phyloP scores from a whole-genome alignment of 2,888 invertebrate species.

The Catocala sponsa region DNA sequence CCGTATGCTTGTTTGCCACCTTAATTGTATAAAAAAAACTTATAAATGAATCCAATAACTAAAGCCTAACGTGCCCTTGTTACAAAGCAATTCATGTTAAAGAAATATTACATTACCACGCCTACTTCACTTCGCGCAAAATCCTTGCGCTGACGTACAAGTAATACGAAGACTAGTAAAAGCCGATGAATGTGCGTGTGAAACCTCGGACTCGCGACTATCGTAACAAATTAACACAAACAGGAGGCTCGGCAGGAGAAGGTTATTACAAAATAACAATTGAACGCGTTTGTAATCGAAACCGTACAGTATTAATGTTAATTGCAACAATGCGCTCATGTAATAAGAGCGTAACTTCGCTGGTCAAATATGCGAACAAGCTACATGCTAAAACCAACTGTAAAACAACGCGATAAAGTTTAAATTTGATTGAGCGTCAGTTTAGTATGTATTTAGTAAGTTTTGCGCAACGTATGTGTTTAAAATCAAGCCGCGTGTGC shows the following conservation, averaged over 20 bases:
- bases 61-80: no score
- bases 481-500: slow-evolving; percentile 54
- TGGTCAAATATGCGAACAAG: slow-evolving; percentile 29
- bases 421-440: background rate
- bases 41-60: no score
- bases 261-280: slow-evolving; percentile 70
- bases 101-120: background rate
- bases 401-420: slow-evolving; percentile 20
- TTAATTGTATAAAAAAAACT: no score
- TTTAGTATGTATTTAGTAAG: slow-evolving; percentile 45
- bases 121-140: slow-evolving; percentile 1
- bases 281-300: slow-evolving; percentile 67
- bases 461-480: slow-evolving; percentile 58
- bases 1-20: no score
- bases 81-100: slow-evolving; percentile 1
- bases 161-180: background rate
- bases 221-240: slow-evolving; percentile 16
- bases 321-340: slow-evolving; percentile 60
- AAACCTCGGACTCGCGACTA: background rate
- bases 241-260: slow-evolving; percentile 36
- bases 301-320: slow-evolving; percentile 57
- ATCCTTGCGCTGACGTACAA: background rate
- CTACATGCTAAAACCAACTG: slow-evolving; percentile 24
- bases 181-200: background rate
- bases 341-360: slow-evolving; percentile 55